Conservation (phyloP, 2,888 invertebrate genomes). For the Panopea generosa region DNA sequence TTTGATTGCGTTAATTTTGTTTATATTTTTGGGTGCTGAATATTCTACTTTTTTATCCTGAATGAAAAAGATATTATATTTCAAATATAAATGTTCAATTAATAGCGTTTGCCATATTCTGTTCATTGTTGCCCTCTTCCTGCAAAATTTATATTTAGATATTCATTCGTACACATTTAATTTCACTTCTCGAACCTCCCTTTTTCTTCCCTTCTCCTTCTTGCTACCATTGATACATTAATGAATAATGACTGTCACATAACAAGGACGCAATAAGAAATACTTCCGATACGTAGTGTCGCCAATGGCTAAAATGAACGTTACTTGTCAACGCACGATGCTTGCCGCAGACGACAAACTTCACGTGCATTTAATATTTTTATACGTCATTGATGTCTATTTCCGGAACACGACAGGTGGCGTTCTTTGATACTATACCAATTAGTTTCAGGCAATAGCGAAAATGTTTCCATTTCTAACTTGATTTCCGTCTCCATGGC, state of each 20-base stretch:
- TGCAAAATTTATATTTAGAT: no score
- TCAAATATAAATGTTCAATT: no score
- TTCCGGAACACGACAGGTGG: slow-evolving; percentile 53
- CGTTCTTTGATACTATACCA: slow-evolving; percentile 57
- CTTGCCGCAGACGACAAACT: background rate
- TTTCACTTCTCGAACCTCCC: no score
- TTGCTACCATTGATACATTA: no score
- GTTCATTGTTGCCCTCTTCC: no score
- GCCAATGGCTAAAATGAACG: background rate
- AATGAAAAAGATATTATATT: no score
- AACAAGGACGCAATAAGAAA: slow-evolving; percentile 6
- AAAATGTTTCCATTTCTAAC: slow-evolving; percentile 40
- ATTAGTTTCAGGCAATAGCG: slow-evolving; percentile 61
- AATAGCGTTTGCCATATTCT: no score
- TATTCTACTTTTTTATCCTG: no score
- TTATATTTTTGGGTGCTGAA: no score
- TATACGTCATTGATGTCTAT: slow-evolving; percentile 62
- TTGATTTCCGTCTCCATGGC: slow-evolving; percentile 45
- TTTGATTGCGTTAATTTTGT: no score
- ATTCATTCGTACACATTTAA: no score
- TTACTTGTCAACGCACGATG: background rate
- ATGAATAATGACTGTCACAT: background rate
- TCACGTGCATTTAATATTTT: slow-evolving; percentile 41
- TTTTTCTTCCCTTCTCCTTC: no score
- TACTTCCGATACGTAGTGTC: background rate